Base-by-base conservation (phyloP, 2,888 invertebrate genomes). In the Druceiella hillmani region DNA sequence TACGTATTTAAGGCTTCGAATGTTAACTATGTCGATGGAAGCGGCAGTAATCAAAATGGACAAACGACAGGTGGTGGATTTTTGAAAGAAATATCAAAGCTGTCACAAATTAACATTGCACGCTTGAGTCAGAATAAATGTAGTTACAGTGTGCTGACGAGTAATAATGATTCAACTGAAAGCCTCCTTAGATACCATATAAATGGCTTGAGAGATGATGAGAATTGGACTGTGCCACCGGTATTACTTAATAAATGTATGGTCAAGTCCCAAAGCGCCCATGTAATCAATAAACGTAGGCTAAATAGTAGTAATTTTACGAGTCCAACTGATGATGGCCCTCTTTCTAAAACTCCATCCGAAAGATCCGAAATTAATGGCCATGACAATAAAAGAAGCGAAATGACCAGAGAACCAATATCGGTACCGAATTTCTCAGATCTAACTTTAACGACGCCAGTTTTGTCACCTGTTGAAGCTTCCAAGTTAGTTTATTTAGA, bases 351-450 rank as follows among this genome's bases (percentile, higher is more conserved):
- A 20, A n/a, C n/a, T 1, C 51, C 35, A 14, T 44, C 45, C 33
- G 4, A 44, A 56, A 4, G 58, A 63, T 2, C 66, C n/a, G n/a
- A n/a, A n/a, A n/a, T n/a, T n/a, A n/a, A n/a, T n/a, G n/a, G n/a
- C n/a, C n/a, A n/a, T n/a, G n/a, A n/a, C n/a, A n/a, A n/a, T n/a
- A n/a, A 60, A 41, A 53, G 49, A 41, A 50, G 56, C n/a, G 63
- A 67, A 38, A 66, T 81, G 57, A 65, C 80, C 1, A 68, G 82
- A 34, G 84, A 84, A 51, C 83, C 81, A 1, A 75, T 81, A 31
- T 85, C 84, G 3, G 84, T 84, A 50, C 84, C 85, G 48, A 84
- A 85, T 58, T 83, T 84, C 56, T 73, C 75, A 3, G 78, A 78
- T 38, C 64, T 83, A 49, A 72, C 75, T 3, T 60, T 79, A 24